These are phyloP conservation scores for Metopia argyrocephala DNA, from an alignment of 2,888 invertebrate genomes.

Conservation along the genomic window DNA sequence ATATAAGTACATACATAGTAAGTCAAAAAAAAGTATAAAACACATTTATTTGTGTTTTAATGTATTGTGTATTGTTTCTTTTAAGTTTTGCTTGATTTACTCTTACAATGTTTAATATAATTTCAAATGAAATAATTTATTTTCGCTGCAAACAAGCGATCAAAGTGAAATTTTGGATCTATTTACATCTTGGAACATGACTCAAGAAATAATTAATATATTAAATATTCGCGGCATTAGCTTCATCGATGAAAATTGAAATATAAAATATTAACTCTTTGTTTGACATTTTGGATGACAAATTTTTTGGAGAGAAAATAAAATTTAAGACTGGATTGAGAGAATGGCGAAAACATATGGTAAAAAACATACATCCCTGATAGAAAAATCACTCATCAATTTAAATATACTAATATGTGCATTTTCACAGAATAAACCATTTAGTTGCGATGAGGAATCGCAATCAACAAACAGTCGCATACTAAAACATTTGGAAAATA, in stretches of 20 bases:
- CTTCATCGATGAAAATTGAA: conserved; percentile 19
- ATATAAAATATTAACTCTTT: conserved; percentile 29
- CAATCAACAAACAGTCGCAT: conserved; percentile 34
- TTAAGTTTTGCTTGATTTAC: too few species aligned
- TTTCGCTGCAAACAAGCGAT: conserved; percentile 22
- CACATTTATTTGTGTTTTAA: too few species aligned
- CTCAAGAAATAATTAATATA: too few species aligned
- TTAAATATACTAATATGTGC: conserved; percentile 19
- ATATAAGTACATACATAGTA: too few species aligned
- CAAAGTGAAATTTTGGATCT: too few species aligned
- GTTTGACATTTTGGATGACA: conserved; percentile 26
- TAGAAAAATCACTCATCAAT: conserved; percentile 25
- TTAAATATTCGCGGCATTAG: conserved; percentile 30
- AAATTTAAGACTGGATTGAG: conserved; percentile 36
- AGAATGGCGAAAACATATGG: conserved; percentile 31
- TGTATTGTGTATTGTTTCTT: too few species aligned
- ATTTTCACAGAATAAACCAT: conserved; percentile 36
- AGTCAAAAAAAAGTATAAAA: too few species aligned
- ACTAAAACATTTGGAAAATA: conserved; percentile 27
- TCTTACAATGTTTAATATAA: too few species aligned
- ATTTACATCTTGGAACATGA: too few species aligned
- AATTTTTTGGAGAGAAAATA: conserved; percentile 36
- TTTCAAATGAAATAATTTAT: conserved; percentile 26
- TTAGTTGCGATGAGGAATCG: conserved; percentile 31
- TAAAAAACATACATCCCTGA: too few species aligned